Base-by-base conservation (phyloP, 30 jellyfish, hydroid and myxozoan species). In the Turritopsis dohrnii region DNA sequence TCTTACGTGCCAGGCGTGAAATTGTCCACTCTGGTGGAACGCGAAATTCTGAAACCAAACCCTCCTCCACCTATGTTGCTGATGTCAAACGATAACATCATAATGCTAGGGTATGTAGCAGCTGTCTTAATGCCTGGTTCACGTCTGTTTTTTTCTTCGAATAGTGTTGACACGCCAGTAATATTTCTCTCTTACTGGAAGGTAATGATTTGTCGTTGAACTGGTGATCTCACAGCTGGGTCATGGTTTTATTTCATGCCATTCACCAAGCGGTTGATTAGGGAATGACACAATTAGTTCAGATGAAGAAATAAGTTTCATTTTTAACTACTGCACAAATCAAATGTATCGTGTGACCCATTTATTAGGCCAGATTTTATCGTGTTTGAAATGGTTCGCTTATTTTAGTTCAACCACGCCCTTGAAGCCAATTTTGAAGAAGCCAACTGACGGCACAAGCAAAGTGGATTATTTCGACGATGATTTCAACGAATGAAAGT, bases 21-120 rank as follows among this genome's bases (percentile, higher is more conserved):
- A 52, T 85, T 90, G 25, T 82, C 97, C 66, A 72, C 94, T 19
- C 81, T 90, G 53, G 85, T 87, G 18, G 97, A 90, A 66, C 81
- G 94, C 54, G 94, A 86, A 79, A 20, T 84, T 18, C 72, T 18
- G 81, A 83, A 85, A n/a, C 84, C 88, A 0, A 24, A 72, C 23
- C 91, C 93, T 0, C 87, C 81, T 26, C 90, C 97, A 23, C 71
- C 85, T 22, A 66, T 26, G 30, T 5, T 75, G 83, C 66, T 75
- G 83, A 28, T 52, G 53, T 28, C 41, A 77, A 52, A 69, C 0
- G 77, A 27, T 21, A 19, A 69, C 77, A 27, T 69, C 77, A 19
- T 69, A 27, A n/a, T 69, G 9, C 77, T 69, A 69, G 77, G 77
- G 77, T 69, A 27, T n/a, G 77, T n/a, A n/a, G n/a, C n/a, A n/a